A percentile compares a stretch with the other conserved stretches of the same genome.
Conservation (phyloP, 1,140 invertebrate genomes). For the Anagrus nilaparvatae region DNA sequence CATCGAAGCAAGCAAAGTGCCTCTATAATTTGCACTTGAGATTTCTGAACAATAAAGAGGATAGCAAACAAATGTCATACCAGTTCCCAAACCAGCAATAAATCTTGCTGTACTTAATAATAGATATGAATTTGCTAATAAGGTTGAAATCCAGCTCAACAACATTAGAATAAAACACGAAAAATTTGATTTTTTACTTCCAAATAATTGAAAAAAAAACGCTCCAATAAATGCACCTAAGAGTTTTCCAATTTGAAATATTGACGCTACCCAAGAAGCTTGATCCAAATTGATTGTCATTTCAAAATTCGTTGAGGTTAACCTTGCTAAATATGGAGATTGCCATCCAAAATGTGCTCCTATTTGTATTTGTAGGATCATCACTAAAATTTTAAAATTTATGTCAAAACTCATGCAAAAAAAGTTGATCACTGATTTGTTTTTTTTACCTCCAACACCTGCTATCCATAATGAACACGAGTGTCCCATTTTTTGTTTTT, state of each 20-base stretch:
- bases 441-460: too few relatives aligned
- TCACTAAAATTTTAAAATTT: conserved; percentile 28
- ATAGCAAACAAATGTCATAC: conserved; percentile 54
- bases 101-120: conserved; percentile 45
- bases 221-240: conserved; percentile 33
- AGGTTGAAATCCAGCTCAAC: conserved; percentile 48
- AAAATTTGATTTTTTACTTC: conserved; percentile 54
- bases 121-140: conserved; percentile 34
- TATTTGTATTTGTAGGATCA: conserved; percentile 24
- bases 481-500: too few relatives aligned
- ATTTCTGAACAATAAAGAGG: conserved; percentile 59
- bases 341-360: conserved; percentile 43
- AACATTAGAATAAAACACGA: conserved; percentile 48
- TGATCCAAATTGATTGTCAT: conserved; percentile 46
- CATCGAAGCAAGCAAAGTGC: conserved; percentile 26
- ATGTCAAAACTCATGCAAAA: too few relatives aligned
- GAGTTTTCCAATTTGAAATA: conserved; percentile 43
- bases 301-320: conserved; percentile 39
- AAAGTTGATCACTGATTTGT: too few relatives aligned
- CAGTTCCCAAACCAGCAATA: conserved; percentile 52
- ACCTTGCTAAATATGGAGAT: conserved; percentile 45
- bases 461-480: too few relatives aligned
- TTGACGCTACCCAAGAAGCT: conserved; percentile 54
- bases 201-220: conserved; percentile 41
- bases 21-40: conserved; percentile 49